Conservation (phyloP, 2,113 vertebrate species). For the Canis aureus region DNA sequence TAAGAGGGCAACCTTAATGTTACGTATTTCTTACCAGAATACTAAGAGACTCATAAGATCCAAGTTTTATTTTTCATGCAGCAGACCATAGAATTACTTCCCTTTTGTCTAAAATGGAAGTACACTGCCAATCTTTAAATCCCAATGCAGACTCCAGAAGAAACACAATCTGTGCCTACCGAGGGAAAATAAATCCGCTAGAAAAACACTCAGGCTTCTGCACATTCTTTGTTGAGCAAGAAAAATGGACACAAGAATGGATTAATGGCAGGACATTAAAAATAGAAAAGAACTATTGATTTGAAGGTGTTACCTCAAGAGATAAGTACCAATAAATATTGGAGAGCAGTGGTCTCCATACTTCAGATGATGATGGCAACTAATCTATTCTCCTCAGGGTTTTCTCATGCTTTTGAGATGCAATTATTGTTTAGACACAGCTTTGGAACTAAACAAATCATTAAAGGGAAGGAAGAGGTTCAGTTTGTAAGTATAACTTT, state of each 20-base stretch:
- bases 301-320: constrained; percentile 78
- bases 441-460: constrained; percentile 76
- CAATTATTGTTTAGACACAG: constrained; percentile 67
- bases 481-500: constrained; percentile 49
- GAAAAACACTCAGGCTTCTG: constrained; percentile 81
- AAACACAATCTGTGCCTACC: constrained; percentile 76
- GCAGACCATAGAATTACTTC: neutral
- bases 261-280: constrained; percentile 87
- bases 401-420: constrained; percentile 77
- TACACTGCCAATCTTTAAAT: constrained; percentile 51
- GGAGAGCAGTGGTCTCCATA: constrained; percentile 52
- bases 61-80: constrained; percentile 54
- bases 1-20: constrained; percentile 34
- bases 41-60: constrained; percentile 24
- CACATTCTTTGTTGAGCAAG: constrained; percentile 80
- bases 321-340: constrained; percentile 80
- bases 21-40: neutral
- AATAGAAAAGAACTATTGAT: constrained; percentile 88
- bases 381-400: constrained; percentile 63
- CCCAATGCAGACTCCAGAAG: constrained; percentile 59
- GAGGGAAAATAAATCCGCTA: constrained; percentile 41
- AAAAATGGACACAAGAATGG: constrained; percentile 69
- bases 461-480: constrained; percentile 47
- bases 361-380: constrained; percentile 70
- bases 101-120: constrained; percentile 55